Evolutionary conservation across 2,113 vertebrate genomes (phyloP).

Genomic region (Pampusana beccarii): DNA sequence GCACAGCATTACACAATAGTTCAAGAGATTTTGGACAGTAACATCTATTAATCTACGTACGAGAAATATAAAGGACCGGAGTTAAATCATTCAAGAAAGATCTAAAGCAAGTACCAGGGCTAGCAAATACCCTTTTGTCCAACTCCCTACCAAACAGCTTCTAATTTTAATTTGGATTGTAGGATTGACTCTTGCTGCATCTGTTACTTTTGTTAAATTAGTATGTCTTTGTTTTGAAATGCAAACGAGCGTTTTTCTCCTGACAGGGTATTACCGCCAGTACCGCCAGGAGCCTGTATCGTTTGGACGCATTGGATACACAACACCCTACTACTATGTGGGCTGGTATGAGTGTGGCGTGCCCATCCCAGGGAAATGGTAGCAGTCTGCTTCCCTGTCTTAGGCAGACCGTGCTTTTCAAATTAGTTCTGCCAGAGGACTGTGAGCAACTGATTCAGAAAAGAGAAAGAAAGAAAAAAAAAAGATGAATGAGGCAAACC

Average conservation of each 20-base stretch:
- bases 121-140: not conserved
- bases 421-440: slow-evolving; percentile 30
- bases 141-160: not conserved
- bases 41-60: not conserved
- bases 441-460: slow-evolving; percentile 16
- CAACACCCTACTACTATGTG: slow-evolving; percentile 89
- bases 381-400: not conserved
- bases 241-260: not conserved
- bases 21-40: not conserved
- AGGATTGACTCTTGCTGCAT: not conserved
- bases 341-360: slow-evolving; percentile 99
- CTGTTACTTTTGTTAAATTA: not conserved
- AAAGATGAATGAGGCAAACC: not conserved
- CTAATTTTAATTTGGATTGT: not conserved
- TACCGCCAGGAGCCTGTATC: slow-evolving; percentile 93
- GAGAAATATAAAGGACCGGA: not conserved
- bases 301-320: slow-evolving; percentile 90
- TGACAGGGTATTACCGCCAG: slow-evolving; percentile 88
- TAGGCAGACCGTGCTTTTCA: not conserved
- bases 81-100: not conserved
- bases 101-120: not conserved
- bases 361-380: slow-evolving; percentile 98
- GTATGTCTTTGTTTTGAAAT: not conserved
- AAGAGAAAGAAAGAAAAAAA: not conserved
- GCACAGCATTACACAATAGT: not conserved